Percentiles rank a stretch among this genome's conserved stretches.
Evolutionary conservation across 2,113 vertebrate species (phyloP).

Genomic region (Microtus montanus): DNA sequence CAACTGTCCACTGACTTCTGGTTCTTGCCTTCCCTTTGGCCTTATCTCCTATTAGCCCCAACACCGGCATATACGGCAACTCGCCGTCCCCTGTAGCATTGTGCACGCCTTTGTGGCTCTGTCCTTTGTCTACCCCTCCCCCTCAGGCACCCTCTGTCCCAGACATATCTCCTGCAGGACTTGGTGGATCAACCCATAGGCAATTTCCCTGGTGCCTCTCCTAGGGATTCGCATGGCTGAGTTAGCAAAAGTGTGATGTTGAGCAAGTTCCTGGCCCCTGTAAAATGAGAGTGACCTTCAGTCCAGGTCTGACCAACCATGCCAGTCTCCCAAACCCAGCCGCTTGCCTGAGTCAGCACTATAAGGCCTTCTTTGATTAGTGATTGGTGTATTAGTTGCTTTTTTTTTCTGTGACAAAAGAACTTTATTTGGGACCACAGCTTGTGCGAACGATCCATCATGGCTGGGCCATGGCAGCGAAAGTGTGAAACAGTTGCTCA

Average conservation of each 20-base stretch:
- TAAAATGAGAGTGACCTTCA: no score
- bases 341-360: accelerated
- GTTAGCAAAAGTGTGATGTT: not conserved
- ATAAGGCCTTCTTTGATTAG: not conserved
- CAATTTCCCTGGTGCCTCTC: accelerated
- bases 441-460: not conserved
- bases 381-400: not conserved
- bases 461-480: not conserved
- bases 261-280: not conserved
- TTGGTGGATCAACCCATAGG: not conserved
- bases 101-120: accelerated
- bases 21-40: not conserved
- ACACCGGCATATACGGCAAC: not conserved
- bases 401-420: not conserved
- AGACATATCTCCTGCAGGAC: not conserved
- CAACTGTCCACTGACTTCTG: conserved; percentile 31
- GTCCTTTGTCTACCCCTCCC: accelerated
- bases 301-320: not conserved
- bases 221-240: not conserved
- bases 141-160: not conserved
- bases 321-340: not conserved
- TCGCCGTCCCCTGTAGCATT: not conserved
- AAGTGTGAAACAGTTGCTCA: not conserved
- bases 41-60: not conserved
- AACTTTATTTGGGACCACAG: not conserved